phyloP scores from a whole-genome alignment of 2,888 invertebrate species.

The Tetragonula carbonaria region DNA sequence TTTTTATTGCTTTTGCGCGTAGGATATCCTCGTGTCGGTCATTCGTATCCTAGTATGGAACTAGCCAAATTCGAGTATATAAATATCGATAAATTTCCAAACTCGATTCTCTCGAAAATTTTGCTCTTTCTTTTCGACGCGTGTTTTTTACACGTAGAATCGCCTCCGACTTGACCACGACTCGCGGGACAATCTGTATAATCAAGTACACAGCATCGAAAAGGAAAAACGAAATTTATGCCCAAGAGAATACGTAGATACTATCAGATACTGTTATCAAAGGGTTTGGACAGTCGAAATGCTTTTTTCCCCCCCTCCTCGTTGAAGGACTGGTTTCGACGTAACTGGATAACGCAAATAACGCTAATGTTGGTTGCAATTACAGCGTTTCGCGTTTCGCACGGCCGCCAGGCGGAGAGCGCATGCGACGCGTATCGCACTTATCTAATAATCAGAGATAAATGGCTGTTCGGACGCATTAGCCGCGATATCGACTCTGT shows the following conservation, averaged over 20 bases:
- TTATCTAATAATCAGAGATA: conserved; percentile 59
- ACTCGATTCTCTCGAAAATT: too few relatives aligned
- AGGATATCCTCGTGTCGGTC: too few relatives aligned
- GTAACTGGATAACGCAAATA: not conserved
- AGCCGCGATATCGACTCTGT: conserved; percentile 50
- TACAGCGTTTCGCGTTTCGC: not conserved
- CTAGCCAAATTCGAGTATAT: too few relatives aligned
- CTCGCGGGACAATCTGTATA: too few relatives aligned
- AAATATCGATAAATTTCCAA: too few relatives aligned
- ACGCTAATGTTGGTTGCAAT: conserved; percentile 3
- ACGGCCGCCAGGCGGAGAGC: not conserved
- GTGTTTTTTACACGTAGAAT: too few relatives aligned
- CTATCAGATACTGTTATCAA: not conserved
- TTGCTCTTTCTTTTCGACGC: too few relatives aligned
- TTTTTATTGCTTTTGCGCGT: too few relatives aligned
- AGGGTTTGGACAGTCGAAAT: too few relatives aligned
- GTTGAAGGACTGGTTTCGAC: not conserved
- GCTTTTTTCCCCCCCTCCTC: too few relatives aligned
- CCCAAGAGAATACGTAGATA: not conserved
- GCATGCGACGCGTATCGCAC: conserved; percentile 30
- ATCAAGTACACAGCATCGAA: not conserved
- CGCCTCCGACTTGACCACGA: too few relatives aligned
- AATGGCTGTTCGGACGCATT: conserved; percentile 38
- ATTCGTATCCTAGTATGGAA: too few relatives aligned
- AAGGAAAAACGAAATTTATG: not conserved